These are phyloP conservation scores for Stenopsyche tienmushanensis DNA, from an alignment of 1,140 invertebrate genomes.

Conservation along the genomic window DNA sequence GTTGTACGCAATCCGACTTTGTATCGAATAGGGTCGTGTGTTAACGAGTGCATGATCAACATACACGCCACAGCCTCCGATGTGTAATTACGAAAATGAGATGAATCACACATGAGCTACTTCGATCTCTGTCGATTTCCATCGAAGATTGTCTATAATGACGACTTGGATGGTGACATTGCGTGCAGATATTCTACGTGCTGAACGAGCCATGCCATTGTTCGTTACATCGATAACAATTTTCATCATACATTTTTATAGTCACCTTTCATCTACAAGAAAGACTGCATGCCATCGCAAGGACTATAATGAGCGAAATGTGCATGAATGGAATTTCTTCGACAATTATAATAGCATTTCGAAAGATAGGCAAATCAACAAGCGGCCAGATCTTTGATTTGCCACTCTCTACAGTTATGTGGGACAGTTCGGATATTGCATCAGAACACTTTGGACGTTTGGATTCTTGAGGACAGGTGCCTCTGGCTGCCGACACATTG, in stretches of 20 bases:
- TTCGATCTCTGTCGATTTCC: not conserved
- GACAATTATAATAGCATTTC: not conserved
- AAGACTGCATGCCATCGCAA: too few relatives aligned
- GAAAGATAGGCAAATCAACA: not conserved
- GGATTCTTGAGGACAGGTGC: not conserved
- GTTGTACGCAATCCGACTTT: not conserved
- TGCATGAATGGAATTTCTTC: not conserved
- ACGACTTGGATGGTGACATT: not conserved
- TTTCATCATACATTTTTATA: too few relatives aligned
- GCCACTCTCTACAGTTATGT: not conserved
- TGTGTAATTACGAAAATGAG: not conserved
- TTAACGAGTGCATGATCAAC: not conserved
- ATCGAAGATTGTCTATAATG: not conserved
- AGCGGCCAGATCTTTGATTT: not conserved
- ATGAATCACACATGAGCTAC: not conserved
- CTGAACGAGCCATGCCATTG: too few relatives aligned
- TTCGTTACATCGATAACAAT: too few relatives aligned
- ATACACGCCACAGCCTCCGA: not conserved
- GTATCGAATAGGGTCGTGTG: too few relatives aligned
- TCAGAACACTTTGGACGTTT: not conserved
- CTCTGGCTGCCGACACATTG: too few relatives aligned
- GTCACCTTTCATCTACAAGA: too few relatives aligned
- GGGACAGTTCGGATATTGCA: not conserved
- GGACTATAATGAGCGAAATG: too few relatives aligned
- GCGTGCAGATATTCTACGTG: not conserved